Percentiles rank a stretch among this genome's conserved stretches.
These are phyloP conservation scores for Oplegnathus fasciatus DNA, from an alignment of 2,113 vertebrate species.

Conservation along the genomic window DNA sequence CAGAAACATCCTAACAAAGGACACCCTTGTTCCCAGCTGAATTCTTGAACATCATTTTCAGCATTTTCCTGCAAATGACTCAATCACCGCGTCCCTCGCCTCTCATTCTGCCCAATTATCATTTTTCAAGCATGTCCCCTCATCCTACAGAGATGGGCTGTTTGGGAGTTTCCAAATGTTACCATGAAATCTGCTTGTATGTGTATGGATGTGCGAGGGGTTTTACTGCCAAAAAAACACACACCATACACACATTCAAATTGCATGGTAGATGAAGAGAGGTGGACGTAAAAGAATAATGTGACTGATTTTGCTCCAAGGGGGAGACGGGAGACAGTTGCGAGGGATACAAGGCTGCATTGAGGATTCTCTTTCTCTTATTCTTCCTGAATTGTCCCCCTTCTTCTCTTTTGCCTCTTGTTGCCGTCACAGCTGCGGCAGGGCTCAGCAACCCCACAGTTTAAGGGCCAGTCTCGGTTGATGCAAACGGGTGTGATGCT, in stretches of 20 bases:
- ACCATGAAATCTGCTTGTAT: conserved; percentile 45
- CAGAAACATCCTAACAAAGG: conserved; percentile 71
- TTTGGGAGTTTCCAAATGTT: conserved; percentile 65
- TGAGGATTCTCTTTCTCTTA: conserved; percentile 54
- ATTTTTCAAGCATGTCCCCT: conserved; percentile 65
- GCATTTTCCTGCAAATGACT: conserved; percentile 82
- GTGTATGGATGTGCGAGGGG: not conserved
- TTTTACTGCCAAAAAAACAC: not conserved
- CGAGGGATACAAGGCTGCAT: conserved; percentile 62
- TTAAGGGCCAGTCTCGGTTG: not conserved
- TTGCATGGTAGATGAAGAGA: not conserved
- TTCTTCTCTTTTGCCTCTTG: conserved; percentile 27
- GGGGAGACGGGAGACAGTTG: conserved; percentile 37
- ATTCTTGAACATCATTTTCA: conserved; percentile 82
- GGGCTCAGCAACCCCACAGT: conserved; percentile 17
- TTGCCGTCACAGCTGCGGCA: conserved; percentile 70
- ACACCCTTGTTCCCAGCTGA: conserved; percentile 68
- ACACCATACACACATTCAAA: not conserved
- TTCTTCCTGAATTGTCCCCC: conserved; percentile 40
- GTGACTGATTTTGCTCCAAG: conserved; percentile 32
- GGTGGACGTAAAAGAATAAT: conserved; percentile 18
- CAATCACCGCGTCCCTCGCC: conserved; percentile 76
- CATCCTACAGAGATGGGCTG: conserved; percentile 43
- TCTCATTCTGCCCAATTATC: conserved; percentile 75
- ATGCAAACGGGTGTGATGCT: conserved; percentile 19